These are phyloP conservation scores for Orestias chungarensis DNA, from an alignment of 2,797 vertebrate genomes.

Conservation along the genomic window DNA sequence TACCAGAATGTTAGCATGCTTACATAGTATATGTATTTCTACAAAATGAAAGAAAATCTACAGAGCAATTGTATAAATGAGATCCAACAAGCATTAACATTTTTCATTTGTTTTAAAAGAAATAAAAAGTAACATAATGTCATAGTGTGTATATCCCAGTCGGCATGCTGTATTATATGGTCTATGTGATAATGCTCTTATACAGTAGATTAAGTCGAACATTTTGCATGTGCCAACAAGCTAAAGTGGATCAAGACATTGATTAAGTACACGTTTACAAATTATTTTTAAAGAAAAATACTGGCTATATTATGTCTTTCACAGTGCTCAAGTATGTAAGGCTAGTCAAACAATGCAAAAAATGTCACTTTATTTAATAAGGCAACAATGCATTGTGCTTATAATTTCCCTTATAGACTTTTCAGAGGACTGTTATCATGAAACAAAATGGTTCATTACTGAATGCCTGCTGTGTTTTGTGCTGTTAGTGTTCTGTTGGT, in stretches of 20 bases:
- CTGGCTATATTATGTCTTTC: neutral
- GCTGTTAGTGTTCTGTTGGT: constrained; percentile 48
- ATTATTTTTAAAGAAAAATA: constrained; percentile 13
- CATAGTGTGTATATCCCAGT: neutral
- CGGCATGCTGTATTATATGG: constrained; percentile 46
- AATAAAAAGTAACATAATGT: neutral
- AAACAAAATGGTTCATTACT: constrained; percentile 40
- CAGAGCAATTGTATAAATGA: neutral
- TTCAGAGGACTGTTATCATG: constrained; percentile 6
- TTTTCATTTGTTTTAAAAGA: neutral
- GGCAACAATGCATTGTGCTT: neutral
- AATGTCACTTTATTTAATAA: constrained; percentile 17
- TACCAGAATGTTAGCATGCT: neutral
- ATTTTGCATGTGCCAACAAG: constrained; percentile 24
- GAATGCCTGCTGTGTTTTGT: constrained; percentile 32
- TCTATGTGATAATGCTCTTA: constrained; percentile 56
- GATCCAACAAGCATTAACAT: too few species aligned
- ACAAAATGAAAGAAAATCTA: neutral
- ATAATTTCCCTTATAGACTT: neutral
- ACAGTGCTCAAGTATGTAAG: constrained; percentile 18
- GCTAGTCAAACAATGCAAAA: constrained; percentile 24
- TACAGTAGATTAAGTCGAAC: constrained; percentile 62
- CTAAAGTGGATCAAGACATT: constrained; percentile 34
- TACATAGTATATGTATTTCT: neutral
- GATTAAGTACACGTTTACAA: constrained; percentile 29